phyloP scores from a whole-genome alignment of 2,113 vertebrate species.

The Entosphenus tridentatus region DNA sequence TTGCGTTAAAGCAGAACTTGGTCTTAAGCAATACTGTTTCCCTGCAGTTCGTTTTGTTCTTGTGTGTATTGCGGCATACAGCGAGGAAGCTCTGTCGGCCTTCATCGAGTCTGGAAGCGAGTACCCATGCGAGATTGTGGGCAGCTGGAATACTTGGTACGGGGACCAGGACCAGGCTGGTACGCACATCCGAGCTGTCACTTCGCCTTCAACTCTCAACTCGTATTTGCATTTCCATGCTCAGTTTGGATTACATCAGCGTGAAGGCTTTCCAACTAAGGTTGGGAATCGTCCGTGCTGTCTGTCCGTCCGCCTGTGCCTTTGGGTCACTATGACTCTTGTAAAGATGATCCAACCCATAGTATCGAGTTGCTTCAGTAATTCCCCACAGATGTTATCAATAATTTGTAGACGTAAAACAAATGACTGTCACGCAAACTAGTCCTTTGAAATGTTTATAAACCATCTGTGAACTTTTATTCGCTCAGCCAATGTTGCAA shows the following conservation, averaged over 20 bases:
- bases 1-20: not conserved
- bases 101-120: not conserved
- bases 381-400: not conserved
- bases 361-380: not conserved
- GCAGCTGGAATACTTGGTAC: conserved; percentile 2
- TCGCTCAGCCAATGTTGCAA: not conserved
- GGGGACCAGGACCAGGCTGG: conserved; percentile 4
- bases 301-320: not conserved
- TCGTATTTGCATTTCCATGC: not conserved
- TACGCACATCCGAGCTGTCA: not conserved
- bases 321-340: too few species aligned
- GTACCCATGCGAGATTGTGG: conserved; percentile 5
- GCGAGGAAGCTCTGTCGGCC: not conserved
- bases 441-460: not conserved
- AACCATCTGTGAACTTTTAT: not conserved
- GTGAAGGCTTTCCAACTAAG: not conserved
- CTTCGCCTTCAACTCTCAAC: not conserved
- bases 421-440: not conserved
- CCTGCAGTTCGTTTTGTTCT: not conserved
- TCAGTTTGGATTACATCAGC: not conserved
- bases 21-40: not conserved
- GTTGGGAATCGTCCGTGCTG: not conserved
- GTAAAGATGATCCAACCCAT: not conserved
- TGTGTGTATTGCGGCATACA: not conserved
- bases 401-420: not conserved